Percentiles rank a stretch among this genome's conserved stretches.
These are phyloP conservation scores for Ligdia adustata DNA, from an alignment of 2,888 invertebrate genomes.

Conservation along the genomic window DNA sequence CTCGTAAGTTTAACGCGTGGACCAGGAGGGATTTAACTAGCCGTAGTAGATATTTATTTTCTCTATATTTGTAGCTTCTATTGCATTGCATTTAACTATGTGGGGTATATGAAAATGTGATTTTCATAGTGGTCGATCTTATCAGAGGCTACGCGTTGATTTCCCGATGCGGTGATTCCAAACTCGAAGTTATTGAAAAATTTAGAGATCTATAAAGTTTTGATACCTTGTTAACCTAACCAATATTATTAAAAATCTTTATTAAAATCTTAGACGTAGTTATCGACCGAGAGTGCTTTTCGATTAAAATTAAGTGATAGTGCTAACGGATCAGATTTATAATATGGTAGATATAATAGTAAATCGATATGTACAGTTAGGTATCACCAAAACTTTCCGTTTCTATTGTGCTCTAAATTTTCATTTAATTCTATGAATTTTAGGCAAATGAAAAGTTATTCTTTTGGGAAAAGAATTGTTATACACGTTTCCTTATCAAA, in stretches of 20 bases:
- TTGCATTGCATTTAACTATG: constrained; percentile 71
- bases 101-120: constrained; percentile 66
- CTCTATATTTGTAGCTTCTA: constrained; percentile 69
- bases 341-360: constrained; percentile 35
- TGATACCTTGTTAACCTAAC: constrained; percentile 43
- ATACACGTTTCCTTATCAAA: constrained; percentile 63
- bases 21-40: constrained; percentile 73
- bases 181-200: constrained; percentile 20
- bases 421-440: constrained; percentile 52
- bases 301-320: constrained; percentile 62
- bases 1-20: constrained; percentile 75
- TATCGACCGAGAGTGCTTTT: constrained; percentile 75
- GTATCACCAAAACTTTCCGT: constrained; percentile 55
- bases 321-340: constrained; percentile 49
- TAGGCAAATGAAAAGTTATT: constrained; percentile 69
- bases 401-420: constrained; percentile 56
- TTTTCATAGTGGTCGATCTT: constrained; percentile 49
- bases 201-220: constrained; percentile 36
- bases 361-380: constrained; percentile 33
- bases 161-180: constrained; percentile 33
- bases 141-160: constrained; percentile 40
- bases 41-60: constrained; percentile 77
- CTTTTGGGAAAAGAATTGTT: constrained; percentile 81
- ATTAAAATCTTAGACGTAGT: constrained; percentile 42
- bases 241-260: constrained; percentile 35